Conservation (phyloP, 1,140 invertebrate genomes). For the Bombus confusus region DNA sequence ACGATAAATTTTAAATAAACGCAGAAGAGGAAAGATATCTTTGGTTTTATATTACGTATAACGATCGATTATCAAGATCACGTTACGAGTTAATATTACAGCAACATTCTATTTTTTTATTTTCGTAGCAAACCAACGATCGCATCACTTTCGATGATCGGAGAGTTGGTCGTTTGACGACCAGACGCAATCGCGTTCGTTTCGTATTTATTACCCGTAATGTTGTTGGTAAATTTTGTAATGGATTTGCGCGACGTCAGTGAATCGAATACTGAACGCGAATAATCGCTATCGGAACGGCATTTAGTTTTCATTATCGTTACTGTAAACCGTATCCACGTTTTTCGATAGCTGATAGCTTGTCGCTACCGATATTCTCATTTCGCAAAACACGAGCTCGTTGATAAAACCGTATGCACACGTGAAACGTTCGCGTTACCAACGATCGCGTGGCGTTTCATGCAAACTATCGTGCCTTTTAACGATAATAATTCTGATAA, state of each 20-base stretch:
- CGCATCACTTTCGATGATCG: background rate
- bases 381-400: background rate
- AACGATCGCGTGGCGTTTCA: background rate
- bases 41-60: background rate
- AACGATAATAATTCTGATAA: background rate
- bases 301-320: conserved; percentile 47
- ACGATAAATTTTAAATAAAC: too few relatives aligned
- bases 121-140: background rate
- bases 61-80: background rate
- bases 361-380: conserved; percentile 28
- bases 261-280: conserved; percentile 11
- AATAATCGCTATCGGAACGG: conserved; percentile 21
- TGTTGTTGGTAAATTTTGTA: conserved; percentile 9
- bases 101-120: background rate
- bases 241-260: conserved; percentile 9
- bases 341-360: conserved; percentile 37
- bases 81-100: background rate
- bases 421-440: background rate
- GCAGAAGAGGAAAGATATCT: too few relatives aligned
- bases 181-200: background rate
- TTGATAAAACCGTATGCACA: conserved; percentile 1
- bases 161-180: background rate
- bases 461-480: background rate
- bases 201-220: background rate
- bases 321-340: conserved; percentile 18